Evolutionary conservation across 2,888 invertebrate genomes (phyloP), one percentile per base, ranked within the genome.

Genomic region (Morpho deidamia): DNA sequence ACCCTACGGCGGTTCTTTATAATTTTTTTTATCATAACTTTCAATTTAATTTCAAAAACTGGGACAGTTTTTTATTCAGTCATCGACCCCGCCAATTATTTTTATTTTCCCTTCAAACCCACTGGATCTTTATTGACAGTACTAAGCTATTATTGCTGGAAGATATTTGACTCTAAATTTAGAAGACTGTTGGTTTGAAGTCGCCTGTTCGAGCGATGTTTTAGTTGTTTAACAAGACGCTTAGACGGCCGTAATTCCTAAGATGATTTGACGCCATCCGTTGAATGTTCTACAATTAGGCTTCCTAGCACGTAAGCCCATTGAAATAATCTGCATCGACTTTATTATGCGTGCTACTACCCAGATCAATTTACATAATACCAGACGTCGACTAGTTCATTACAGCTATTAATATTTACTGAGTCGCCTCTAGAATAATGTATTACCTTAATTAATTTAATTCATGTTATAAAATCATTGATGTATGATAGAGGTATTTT

Each of bases 201-300:
- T 46, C 38, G 46, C 38, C 38, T 32, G 39, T 39, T 39, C 32
- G 11, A 3, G 48, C 8, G 40, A 48, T 33, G 33, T 40, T 42
- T 38, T 44, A 14, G 46, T 47, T 47, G 44, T 40, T 44, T 51
- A 56, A 54, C 51, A 32, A 49, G 45, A 39, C 44, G 44, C 44
- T 49, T 48, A 49, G 39, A 55, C 51, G 44, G 34, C 23, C 43
- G 46, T 47, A 51, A 46, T 49, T 58, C 48, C 55, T 55, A n/a
- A 48, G 70, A 71, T 70, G 70, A 74, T 80, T 72, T 74, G 68
- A 70, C 67, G 69, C 66, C 61, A 52, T 63, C 67, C 63, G 81
- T 78, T 83, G 76, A 71, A 76, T 66, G 80, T 74, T 75, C 81
- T 68, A 71, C 77, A 79, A 83, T 83, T 81, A 81, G 73, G 70